Percentiles rank a stretch among this genome's conserved stretches.
Evolutionary conservation across 1,140 invertebrate species (phyloP).

Genomic region (Probaryconus sp.): DNA sequence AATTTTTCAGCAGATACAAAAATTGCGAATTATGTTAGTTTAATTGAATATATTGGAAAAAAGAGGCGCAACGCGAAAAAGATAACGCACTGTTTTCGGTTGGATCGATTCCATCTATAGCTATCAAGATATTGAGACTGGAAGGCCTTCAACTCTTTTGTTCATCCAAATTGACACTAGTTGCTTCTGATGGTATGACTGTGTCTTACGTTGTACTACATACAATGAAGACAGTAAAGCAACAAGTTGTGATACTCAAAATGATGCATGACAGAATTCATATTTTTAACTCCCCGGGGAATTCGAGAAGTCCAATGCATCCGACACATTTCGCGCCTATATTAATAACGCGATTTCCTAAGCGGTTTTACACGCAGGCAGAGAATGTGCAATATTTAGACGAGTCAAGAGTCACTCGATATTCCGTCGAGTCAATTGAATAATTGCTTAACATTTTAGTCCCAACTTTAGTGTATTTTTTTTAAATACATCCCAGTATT

Average conservation of each 20-base stretch:
- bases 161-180: conserved; percentile 49
- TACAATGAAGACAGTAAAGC: conserved; percentile 30
- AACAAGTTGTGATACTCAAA: conserved; percentile 39
- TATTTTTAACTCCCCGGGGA: not conserved
- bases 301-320: not conserved
- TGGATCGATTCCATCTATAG: conserved; percentile 24
- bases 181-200: conserved; percentile 40
- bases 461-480: too few relatives aligned
- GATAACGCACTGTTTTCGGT: conserved; percentile 9
- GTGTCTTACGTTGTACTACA: conserved; percentile 26
- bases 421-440: too few relatives aligned
- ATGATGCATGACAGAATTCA: conserved; percentile 21
- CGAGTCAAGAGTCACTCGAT: too few relatives aligned
- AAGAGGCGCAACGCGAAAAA: conserved; percentile 4
- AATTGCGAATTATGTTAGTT: too few relatives aligned
- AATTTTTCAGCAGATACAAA: too few relatives aligned
- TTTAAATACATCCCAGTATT: too few relatives aligned
- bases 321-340: too few relatives aligned
- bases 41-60: conserved; percentile 2
- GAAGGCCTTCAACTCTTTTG: conserved; percentile 27
- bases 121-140: conserved; percentile 31
- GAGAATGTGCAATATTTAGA: conserved; percentile 11
- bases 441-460: too few relatives aligned
- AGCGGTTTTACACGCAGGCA: too few relatives aligned
- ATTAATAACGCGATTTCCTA: too few relatives aligned